A percentile compares a stretch with the other conserved stretches of the same genome.
Conservation (phyloP, 2,888 invertebrate species). For the Cinara cedri region DNA sequence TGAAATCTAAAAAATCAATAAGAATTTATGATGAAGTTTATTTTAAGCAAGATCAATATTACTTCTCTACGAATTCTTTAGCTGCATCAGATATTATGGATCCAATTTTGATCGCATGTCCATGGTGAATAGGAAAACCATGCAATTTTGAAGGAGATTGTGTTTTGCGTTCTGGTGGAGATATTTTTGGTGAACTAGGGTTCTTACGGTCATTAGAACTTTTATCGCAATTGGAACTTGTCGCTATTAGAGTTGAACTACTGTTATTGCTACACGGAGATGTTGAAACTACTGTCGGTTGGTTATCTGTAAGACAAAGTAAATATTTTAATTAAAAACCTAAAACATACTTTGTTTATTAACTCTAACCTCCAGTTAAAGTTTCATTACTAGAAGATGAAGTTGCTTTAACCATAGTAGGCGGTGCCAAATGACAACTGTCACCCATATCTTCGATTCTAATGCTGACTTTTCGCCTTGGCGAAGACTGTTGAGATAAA, state of each 20-base stretch:
- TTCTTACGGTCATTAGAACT: conserved; percentile 61
- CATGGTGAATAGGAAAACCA: conserved; percentile 45
- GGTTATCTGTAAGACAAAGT: conserved; percentile 30
- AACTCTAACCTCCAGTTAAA: conserved; percentile 68
- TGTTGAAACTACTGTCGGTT: conserved; percentile 64
- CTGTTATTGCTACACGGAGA: conserved; percentile 78
- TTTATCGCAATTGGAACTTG: conserved; percentile 62
- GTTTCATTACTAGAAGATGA: conserved; percentile 80
- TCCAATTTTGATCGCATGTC: conserved; percentile 47
- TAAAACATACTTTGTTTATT: neutral
- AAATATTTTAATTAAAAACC: conserved; percentile 5
- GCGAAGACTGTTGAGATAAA: conserved; percentile 59
- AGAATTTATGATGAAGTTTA: neutral
- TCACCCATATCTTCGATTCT: conserved; percentile 67
- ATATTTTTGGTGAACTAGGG: conserved; percentile 9
- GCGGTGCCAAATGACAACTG: conserved; percentile 63
- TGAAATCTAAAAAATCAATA: conserved; percentile 32
- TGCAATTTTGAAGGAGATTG: conserved; percentile 46
- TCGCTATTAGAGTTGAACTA: conserved; percentile 72
- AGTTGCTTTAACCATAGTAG: conserved; percentile 72
- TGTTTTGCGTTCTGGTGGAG: conserved; percentile 44
- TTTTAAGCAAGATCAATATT: conserved; percentile 4
- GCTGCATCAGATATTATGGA: conserved; percentile 52
- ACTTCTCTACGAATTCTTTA: conserved; percentile 53
- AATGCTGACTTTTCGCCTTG: conserved; percentile 65